Evolutionary conservation across 2,797 vertebrate species (phyloP).

Genomic region (Danio kyathit): DNA sequence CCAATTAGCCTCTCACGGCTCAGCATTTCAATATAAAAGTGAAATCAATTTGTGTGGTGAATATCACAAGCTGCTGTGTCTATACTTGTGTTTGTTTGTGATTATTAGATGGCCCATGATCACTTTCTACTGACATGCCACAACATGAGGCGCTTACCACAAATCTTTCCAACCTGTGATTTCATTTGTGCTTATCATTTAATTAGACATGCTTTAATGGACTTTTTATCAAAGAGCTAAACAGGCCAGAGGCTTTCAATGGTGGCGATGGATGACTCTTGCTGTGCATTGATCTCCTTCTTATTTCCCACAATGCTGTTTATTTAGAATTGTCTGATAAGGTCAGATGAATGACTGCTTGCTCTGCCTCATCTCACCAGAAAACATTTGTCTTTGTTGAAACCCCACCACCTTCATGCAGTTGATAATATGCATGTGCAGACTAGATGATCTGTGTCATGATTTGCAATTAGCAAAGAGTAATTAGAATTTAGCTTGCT

Average conservation of each 20-base stretch:
- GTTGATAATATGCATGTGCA: background rate
- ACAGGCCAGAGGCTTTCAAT: constrained; percentile 51
- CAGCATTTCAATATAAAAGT: constrained; percentile 4
- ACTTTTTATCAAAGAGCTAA: constrained; percentile 68
- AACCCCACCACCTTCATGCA: background rate
- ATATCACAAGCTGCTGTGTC: background rate
- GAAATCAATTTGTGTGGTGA: background rate
- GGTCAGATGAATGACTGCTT: constrained; percentile 39
- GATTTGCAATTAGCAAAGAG: background rate
- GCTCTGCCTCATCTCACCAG: constrained; percentile 7
- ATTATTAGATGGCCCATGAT: constrained; percentile 7
- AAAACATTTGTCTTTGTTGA: constrained; percentile 29
- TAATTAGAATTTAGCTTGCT: background rate
- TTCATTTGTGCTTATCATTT: constrained; percentile 81
- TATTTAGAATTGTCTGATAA: constrained; percentile 66
- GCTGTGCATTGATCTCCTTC: constrained; percentile 70
- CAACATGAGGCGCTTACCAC: constrained; percentile 11
- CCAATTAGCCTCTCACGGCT: constrained; percentile 20
- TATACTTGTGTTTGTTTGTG: constrained; percentile 7
- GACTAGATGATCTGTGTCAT: background rate
- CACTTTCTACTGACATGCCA: background rate
- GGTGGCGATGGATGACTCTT: constrained; percentile 68
- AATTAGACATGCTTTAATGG: constrained; percentile 76
- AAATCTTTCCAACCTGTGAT: constrained; percentile 68
- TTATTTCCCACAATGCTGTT: constrained; percentile 67